These are phyloP conservation scores for Callyntrura sp. DNA, from an alignment of 2,888 invertebrate species.

Conservation along the genomic window DNA sequence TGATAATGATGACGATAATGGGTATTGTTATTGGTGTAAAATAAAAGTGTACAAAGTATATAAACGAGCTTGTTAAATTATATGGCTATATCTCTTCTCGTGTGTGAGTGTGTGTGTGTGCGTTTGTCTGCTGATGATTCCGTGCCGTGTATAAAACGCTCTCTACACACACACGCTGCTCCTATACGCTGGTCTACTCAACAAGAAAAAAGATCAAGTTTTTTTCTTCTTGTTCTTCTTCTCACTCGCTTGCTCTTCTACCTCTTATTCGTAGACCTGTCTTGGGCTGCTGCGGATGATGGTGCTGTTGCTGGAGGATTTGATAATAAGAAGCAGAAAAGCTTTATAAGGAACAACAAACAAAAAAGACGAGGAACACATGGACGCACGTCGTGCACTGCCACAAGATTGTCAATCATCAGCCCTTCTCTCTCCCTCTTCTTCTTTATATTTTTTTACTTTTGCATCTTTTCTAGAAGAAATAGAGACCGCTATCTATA, in stretches of 20 bases:
- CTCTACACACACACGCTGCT: constrained; percentile 1
- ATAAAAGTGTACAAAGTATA: constrained; percentile 54
- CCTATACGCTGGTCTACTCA: background rate
- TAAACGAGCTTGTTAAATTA: constrained; percentile 45
- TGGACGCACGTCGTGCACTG: constrained; percentile 83
- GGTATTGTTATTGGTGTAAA: constrained; percentile 75
- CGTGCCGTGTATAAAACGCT: constrained; percentile 6
- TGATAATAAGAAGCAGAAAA: constrained; percentile 43
- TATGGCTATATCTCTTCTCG: background rate
- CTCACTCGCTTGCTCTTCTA: background rate
- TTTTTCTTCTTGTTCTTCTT: constrained; percentile 28
- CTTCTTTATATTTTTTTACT: constrained; percentile 13
- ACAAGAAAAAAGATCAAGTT: constrained; percentile 51
- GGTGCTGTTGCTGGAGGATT: constrained; percentile 30
- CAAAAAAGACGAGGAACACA: constrained; percentile 77
- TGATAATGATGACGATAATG: constrained; percentile 73
- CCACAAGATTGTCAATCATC: constrained; percentile 82
- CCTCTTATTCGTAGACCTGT: background rate
- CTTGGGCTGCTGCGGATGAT: constrained; percentile 31
- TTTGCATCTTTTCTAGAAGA: constrained; percentile 2
- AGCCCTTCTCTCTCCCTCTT: constrained; percentile 76
- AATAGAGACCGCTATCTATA: too few relatives aligned
- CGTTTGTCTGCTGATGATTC: background rate
- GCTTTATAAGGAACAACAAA: constrained; percentile 66
- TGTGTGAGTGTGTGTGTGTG: background rate